phyloP scores from a whole-genome alignment of 2,888 invertebrate genomes.

The Lepetodrilus schrolli region DNA sequence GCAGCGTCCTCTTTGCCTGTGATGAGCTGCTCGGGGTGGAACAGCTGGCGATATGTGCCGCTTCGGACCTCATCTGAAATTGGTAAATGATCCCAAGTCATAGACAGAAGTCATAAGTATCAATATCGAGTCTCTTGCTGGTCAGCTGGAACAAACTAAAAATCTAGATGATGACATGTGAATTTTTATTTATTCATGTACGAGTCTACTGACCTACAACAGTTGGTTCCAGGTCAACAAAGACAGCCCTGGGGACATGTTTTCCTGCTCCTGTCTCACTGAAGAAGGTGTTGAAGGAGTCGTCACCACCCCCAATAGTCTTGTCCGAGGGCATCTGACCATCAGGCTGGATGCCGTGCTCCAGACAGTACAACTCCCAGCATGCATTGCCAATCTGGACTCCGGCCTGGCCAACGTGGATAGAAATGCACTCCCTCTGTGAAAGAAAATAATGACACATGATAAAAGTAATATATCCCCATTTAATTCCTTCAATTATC shows the following conservation, averaged over 20 bases:
- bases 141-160: too few relatives aligned
- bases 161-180: neutral
- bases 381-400: slow-evolving; percentile 78
- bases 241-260: slow-evolving; percentile 93
- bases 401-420: slow-evolving; percentile 78
- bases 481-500: too few relatives aligned
- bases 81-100: too few relatives aligned
- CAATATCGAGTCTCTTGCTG: too few relatives aligned
- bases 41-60: too few relatives aligned
- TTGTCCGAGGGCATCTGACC: slow-evolving; percentile 84
- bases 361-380: slow-evolving; percentile 79
- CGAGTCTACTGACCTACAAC: slow-evolving; percentile 83
- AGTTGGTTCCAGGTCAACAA: slow-evolving; percentile 96
- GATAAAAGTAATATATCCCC: too few relatives aligned
- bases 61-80: neutral
- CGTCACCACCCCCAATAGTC: slow-evolving; percentile 83
- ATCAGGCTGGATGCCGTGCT: slow-evolving; percentile 78
- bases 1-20: too few relatives aligned
- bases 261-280: slow-evolving; percentile 94
- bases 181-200: neutral
- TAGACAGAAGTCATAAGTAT: too few relatives aligned
- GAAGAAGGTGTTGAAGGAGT: slow-evolving; percentile 87
- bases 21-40: too few relatives aligned
- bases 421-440: slow-evolving; percentile 77
- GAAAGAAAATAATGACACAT: neutral